phyloP scores from a whole-genome alignment of 2,888 invertebrate genomes.

The Thymelicus acteon region DNA sequence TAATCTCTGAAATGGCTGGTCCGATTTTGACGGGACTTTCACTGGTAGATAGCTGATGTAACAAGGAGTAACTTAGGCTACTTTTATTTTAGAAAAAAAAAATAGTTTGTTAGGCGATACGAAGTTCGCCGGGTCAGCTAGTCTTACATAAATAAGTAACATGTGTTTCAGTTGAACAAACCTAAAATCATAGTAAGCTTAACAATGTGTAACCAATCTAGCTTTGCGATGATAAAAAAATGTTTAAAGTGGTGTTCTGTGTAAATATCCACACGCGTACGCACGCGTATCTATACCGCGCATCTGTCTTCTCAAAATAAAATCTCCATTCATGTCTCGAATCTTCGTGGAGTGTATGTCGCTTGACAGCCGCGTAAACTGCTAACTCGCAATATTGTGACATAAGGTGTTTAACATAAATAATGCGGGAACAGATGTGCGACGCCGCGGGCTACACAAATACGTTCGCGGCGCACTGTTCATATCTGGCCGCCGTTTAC shows the following conservation, averaged over 20 bases:
- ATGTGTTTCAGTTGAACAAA: not conserved
- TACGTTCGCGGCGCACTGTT: slow-evolving; percentile 72
- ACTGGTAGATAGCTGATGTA: too few relatives aligned
- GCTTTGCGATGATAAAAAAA: too few relatives aligned
- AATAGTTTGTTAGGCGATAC: too few relatives aligned
- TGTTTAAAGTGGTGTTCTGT: too few relatives aligned
- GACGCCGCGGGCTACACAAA: slow-evolving; percentile 78
- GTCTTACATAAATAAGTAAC: too few relatives aligned
- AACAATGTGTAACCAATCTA: not conserved
- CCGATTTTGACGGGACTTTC: too few relatives aligned
- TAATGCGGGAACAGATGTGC: slow-evolving; percentile 82
- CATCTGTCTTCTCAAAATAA: slow-evolving; percentile 63
- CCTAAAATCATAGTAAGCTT: not conserved
- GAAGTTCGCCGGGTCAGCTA: too few relatives aligned
- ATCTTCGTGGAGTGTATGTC: slow-evolving; percentile 42
- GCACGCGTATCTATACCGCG: slow-evolving; percentile 30
- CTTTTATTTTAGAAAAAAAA: too few relatives aligned
- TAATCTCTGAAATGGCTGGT: too few relatives aligned
- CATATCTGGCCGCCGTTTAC: slow-evolving; percentile 62
- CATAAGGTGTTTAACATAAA: slow-evolving; percentile 85
- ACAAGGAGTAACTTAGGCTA: too few relatives aligned
- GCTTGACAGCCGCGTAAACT: slow-evolving; percentile 66
- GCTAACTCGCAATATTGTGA: slow-evolving; percentile 83
- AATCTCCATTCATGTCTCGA: slow-evolving; percentile 58
- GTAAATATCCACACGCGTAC: not conserved